Evolutionary conservation across 2,888 invertebrate species (phyloP).

Genomic region (Cerastis leucographa): DNA sequence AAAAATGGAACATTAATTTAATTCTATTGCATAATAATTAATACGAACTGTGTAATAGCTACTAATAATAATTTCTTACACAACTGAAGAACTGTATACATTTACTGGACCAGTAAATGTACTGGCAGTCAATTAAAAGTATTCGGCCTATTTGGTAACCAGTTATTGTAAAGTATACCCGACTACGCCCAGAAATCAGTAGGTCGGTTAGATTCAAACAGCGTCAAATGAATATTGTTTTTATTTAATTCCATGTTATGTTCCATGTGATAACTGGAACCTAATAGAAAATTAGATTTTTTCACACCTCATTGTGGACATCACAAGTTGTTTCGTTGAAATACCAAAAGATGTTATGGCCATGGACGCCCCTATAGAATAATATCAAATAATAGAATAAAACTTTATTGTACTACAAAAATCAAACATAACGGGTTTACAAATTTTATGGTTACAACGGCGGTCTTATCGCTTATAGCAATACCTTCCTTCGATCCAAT

Average conservation of each 20-base stretch:
- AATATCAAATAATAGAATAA: too few relatives aligned
- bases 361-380: background rate
- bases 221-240: background rate
- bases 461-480: too few relatives aligned
- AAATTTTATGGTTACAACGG: too few relatives aligned
- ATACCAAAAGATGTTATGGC: background rate
- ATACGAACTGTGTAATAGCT: background rate
- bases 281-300: background rate
- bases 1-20: background rate
- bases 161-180: background rate
- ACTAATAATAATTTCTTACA: slow-evolving; percentile 17
- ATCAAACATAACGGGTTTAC: too few relatives aligned
- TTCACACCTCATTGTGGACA: background rate
- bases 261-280: background rate
- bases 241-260: background rate
- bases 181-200: slow-evolving; percentile 1
- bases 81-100: slow-evolving; percentile 12
- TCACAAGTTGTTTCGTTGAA: background rate
- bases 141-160: slow-evolving; percentile 20
- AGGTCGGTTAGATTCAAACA: background rate
- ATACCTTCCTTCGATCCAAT: too few relatives aligned
- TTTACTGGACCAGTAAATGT: slow-evolving; percentile 11
- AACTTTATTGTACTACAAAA: too few relatives aligned
- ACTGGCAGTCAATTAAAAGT: slow-evolving; percentile 29
- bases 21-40: slow-evolving; percentile 18